Percentiles rank a stretch among this genome's conserved stretches.
Conservation (phyloP, 1,140 invertebrate species). For the Drosophila ficusphila region DNA sequence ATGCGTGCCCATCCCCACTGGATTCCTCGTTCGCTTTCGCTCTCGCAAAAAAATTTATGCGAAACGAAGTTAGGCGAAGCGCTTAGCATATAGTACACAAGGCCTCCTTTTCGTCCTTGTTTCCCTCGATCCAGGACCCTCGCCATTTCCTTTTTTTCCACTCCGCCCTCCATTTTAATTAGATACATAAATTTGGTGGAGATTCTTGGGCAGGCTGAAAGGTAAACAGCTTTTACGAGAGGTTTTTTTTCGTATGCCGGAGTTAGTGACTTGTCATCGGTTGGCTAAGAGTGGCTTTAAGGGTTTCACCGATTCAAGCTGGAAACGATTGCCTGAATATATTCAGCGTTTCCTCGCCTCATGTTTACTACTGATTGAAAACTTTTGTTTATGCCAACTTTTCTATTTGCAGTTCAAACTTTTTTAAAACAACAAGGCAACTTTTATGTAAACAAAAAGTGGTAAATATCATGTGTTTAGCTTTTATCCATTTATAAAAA, state of each 20-base stretch:
- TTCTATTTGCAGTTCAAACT: not conserved
- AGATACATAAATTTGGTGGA: slow-evolving; percentile 64
- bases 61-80: slow-evolving; percentile 61
- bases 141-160: slow-evolving; percentile 13
- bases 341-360: not conserved
- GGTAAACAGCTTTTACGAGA: slow-evolving; percentile 16
- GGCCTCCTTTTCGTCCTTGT: slow-evolving; percentile 9
- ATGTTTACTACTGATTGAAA: not conserved
- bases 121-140: slow-evolving; percentile 2
- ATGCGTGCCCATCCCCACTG: slow-evolving; percentile 41
- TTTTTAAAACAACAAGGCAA: not conserved
- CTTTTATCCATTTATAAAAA: not conserved
- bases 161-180: slow-evolving; percentile 68
- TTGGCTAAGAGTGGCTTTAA: slow-evolving; percentile 3
- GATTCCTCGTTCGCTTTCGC: slow-evolving; percentile 3
- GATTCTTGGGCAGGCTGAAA: slow-evolving; percentile 31
- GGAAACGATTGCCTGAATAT: not conserved
- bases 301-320: not conserved
- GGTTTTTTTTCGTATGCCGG: slow-evolving; percentile 2
- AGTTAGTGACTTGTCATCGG: slow-evolving; percentile 35
- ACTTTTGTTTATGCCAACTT: not conserved
- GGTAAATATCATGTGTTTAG: not conserved
- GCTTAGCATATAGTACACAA: slow-evolving; percentile 61
- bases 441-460: not conserved
- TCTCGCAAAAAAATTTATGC: slow-evolving; percentile 79